Evolutionary conservation across 2,888 invertebrate species (phyloP).

Genomic region (Drosophila picticornis): DNA sequence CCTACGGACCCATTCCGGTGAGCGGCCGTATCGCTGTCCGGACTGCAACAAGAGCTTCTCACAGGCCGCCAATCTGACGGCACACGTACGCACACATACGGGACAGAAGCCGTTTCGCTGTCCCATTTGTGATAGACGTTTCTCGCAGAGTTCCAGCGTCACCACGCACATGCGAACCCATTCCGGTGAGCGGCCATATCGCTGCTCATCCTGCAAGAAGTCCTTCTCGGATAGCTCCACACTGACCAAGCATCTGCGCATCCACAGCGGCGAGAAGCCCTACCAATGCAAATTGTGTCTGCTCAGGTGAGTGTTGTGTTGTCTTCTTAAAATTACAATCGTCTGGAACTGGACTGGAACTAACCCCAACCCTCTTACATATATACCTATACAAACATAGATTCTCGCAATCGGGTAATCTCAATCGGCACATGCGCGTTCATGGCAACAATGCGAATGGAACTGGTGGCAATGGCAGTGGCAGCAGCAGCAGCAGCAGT

Average conservation of each 20-base stretch:
- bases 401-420: slow-evolving; percentile 99
- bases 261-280: slow-evolving; percentile 95
- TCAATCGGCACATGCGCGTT: slow-evolving; percentile 99
- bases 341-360: slow-evolving; percentile 35
- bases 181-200: slow-evolving; percentile 99
- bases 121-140: slow-evolving; percentile 97
- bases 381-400: slow-evolving; percentile 79
- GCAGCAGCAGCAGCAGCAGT: slow-evolving; percentile 38
- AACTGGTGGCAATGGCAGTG: slow-evolving; percentile 29
- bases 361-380: slow-evolving; percentile 24
- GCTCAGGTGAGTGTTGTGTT: slow-evolving; percentile 87
- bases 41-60: slow-evolving; percentile 99
- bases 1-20: slow-evolving; percentile 97
- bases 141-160: slow-evolving; percentile 97
- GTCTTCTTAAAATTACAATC: not conserved
- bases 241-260: slow-evolving; percentile 95
- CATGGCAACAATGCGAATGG: slow-evolving; percentile 89
- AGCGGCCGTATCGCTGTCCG: slow-evolving; percentile 91
- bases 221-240: slow-evolving; percentile 99
- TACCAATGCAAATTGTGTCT: slow-evolving; percentile 99
- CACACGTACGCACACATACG: slow-evolving; percentile 95
- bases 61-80: slow-evolving; percentile 99
- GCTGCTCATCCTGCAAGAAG: slow-evolving; percentile 98
- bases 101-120: slow-evolving; percentile 99
- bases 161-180: slow-evolving; percentile 99